Evolutionary conservation across 2,888 invertebrate genomes (phyloP).

Genomic region (Leistus spinibarbis): DNA sequence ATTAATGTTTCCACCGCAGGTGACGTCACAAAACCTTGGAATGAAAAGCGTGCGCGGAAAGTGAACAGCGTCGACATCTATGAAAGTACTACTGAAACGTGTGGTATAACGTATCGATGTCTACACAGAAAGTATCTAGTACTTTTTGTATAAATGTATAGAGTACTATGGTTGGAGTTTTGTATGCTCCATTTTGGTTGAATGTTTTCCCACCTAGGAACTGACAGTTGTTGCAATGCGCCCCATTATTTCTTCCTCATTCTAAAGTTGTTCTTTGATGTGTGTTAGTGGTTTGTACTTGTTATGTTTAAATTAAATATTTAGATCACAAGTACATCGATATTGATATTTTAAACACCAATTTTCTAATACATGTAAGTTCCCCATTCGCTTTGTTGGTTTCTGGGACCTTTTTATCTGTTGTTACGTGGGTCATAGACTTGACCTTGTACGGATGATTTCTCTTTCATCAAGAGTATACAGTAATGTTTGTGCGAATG

Average conservation of each 20-base stretch:
- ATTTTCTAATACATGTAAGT: constrained; percentile 35
- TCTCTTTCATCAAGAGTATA: constrained; percentile 33
- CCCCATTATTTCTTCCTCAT: constrained; percentile 31
- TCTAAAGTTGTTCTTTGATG: constrained; percentile 34
- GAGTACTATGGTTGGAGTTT: neutral
- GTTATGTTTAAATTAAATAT: constrained; percentile 33
- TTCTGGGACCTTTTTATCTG: neutral
- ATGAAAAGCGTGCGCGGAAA: neutral
- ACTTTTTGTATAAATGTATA: neutral
- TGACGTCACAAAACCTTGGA: too few species aligned
- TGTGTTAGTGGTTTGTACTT: constrained; percentile 30
- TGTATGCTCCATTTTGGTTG: neutral
- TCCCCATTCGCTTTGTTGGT: neutral
- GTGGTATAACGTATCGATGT: neutral
- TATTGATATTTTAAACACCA: constrained; percentile 32
- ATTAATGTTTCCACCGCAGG: neutral
- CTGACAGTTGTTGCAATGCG: constrained; percentile 32
- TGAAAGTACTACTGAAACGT: neutral
- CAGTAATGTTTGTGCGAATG: constrained; percentile 28
- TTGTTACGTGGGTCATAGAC: constrained; percentile 35
- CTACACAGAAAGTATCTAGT: neutral
- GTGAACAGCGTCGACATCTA: neutral
- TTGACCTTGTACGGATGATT: constrained; percentile 38
- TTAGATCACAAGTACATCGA: constrained; percentile 23
- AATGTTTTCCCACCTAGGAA: neutral